phyloP scores from a whole-genome alignment of 2,888 invertebrate species.

The Sepioteuthis lessoniana region DNA sequence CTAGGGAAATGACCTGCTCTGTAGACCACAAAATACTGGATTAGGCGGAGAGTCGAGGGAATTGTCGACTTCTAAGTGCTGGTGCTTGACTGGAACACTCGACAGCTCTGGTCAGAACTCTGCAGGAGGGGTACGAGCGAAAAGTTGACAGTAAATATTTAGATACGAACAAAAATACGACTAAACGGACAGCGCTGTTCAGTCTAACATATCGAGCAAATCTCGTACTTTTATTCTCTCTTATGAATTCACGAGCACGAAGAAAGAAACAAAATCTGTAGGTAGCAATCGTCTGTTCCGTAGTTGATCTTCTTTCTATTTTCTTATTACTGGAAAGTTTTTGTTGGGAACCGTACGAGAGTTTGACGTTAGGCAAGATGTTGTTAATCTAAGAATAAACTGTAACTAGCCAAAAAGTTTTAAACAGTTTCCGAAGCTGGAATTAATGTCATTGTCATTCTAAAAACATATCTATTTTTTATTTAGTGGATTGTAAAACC shows the following conservation, averaged over 20 bases:
- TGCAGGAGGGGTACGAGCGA: constrained; percentile 6
- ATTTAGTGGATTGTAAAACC: too few relatives aligned
- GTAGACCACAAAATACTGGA: constrained; percentile 18
- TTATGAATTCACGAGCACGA: background rate
- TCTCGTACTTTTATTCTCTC: background rate
- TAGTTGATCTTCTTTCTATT: background rate
- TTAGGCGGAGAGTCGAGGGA: background rate
- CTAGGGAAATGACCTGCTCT: constrained; percentile 33
- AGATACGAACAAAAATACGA: background rate
- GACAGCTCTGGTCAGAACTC: constrained; percentile 18
- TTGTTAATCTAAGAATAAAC: background rate
- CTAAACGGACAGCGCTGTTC: background rate
- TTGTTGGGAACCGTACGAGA: background rate
- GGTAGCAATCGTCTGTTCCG: background rate
- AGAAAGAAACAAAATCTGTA: background rate
- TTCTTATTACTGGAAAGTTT: background rate
- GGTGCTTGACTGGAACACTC: background rate
- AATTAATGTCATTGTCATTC: background rate
- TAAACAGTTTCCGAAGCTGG: background rate
- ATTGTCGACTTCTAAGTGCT: constrained; percentile 33
- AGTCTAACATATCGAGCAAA: background rate
- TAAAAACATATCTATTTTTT: too few relatives aligned
- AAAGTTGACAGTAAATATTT: background rate
- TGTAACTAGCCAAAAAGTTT: background rate
- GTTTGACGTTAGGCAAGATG: background rate